A percentile compares a stretch with the other conserved stretches of the same genome.
These are phyloP conservation scores for Caloenas nicobarica DNA, from an alignment of 2,113 vertebrate species.

Conservation along the genomic window DNA sequence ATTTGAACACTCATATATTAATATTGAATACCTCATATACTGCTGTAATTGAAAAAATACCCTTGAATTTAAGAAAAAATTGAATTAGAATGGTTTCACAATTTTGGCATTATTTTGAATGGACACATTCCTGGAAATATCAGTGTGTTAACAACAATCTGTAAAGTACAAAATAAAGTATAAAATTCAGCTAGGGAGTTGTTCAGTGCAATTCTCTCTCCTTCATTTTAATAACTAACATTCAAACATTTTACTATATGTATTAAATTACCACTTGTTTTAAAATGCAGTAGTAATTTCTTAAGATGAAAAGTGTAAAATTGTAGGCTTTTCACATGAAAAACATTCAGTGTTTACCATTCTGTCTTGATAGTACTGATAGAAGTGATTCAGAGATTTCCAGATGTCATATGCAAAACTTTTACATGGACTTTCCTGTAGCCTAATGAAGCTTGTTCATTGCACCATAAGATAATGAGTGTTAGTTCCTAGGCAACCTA, in stretches of 20 bases:
- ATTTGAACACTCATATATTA: neutral
- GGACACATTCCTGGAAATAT: neutral
- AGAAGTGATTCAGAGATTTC: constrained; percentile 14
- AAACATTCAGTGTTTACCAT: neutral
- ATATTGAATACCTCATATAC: neutral
- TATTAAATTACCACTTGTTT: neutral
- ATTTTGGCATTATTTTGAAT: neutral
- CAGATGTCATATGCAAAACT: neutral
- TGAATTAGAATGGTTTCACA: neutral
- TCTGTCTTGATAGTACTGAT: neutral
- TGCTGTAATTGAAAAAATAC: neutral
- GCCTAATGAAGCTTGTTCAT: neutral
- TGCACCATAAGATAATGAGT: neutral
- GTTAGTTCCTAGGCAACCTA: neutral
- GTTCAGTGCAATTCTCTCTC: neutral
- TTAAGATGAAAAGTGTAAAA: neutral
- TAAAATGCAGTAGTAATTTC: neutral
- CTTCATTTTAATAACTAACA: neutral
- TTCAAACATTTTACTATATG: neutral
- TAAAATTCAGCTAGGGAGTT: neutral
- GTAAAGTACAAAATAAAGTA: neutral
- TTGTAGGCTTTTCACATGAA: neutral
- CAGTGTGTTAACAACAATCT: neutral
- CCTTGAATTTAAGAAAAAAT: neutral
- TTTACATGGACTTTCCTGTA: neutral